phyloP scores from a whole-genome alignment of 2,888 invertebrate genomes.

The Gymnoscelis rufifasciata region DNA sequence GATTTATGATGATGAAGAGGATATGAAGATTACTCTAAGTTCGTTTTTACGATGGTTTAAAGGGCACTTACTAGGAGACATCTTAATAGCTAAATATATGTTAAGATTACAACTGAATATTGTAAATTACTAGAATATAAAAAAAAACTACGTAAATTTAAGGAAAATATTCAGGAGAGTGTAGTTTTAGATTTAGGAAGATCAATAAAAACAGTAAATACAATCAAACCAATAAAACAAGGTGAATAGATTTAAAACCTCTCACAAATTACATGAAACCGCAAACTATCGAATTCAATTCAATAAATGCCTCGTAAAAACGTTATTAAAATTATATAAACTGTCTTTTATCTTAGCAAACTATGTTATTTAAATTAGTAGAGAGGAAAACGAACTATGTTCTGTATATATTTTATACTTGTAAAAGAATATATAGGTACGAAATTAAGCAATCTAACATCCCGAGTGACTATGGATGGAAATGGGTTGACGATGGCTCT shows the following conservation, averaged over 20 bases:
- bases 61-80: conserved; percentile 67
- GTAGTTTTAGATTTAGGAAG: too few species aligned
- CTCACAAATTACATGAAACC: conserved; percentile 12
- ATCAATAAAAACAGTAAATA: too few species aligned
- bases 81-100: conserved; percentile 39
- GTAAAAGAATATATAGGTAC: not conserved
- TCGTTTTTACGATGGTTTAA: conserved; percentile 41
- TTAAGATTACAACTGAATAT: conserved; percentile 24
- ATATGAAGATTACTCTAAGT: conserved; percentile 39
- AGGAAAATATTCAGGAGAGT: too few species aligned
- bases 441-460: conserved; percentile 22
- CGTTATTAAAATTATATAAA: conserved; percentile 23
- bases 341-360: conserved; percentile 27
- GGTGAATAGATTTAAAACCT: conserved; percentile 1
- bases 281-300: conserved; percentile 29
- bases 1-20: conserved; percentile 44
- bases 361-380: not conserved
- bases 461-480: conserved; percentile 35
- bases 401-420: not conserved
- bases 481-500: conserved; percentile 24
- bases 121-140: not conserved
- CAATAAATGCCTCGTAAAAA: conserved; percentile 35
- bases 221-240: not conserved
- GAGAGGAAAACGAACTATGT: not conserved
- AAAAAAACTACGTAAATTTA: too few species aligned